Base-by-base conservation (phyloP, 2,888 invertebrate species). In the Tridacna gigas region DNA sequence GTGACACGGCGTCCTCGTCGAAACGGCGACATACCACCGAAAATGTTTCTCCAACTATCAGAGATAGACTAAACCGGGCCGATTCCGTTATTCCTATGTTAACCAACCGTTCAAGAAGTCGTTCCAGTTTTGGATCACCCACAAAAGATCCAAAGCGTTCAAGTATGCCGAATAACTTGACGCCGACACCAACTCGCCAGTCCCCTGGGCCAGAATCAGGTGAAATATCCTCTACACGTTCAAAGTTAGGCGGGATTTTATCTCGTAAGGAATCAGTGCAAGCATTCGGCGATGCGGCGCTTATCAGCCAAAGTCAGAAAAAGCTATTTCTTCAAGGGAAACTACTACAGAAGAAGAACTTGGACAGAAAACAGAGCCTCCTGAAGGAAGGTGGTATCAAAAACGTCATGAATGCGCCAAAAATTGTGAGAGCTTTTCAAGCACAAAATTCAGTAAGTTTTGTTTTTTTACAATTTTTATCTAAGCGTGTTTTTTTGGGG, bases 381-480 rank as follows among this genome's bases (percentile, higher is more conserved):
- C 45, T 80, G 18, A 67, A 80, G 47, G 61, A 69, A 25, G 84
- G 79, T 20, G 84, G 84, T 0, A 65, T 84, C 11, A 84, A 84
- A 47, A 79, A 51, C 20, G 45, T 84, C 18, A 69, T 84, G 74
- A 45, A 60, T 22, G 79, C 84, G 12, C 84, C 84, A 13, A 73
- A 48, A 9, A 69, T 80, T 2, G 25, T 84, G 28, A 22, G 51
- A 63, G 81, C 80, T 4, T 81, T 84, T 65, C 69, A 65, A 22
- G 60, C 28, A 11, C 56, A 81, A 45, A 65, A 78, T 45, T 71
- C 84, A 51, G 84, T 84, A 69, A 78, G 84, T 84, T 0, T 3
- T 65, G 12, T 65, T 65, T 3, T 9, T 37, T 4, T 7, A 2
- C 37, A 4, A 37, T 37, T 37, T 37, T 37, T 7, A 37, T 7